Percentiles rank a stretch among this genome's conserved stretches.
phyloP scores from a whole-genome alignment of 2,888 invertebrate genomes.

The Eupithecia inturbata region DNA sequence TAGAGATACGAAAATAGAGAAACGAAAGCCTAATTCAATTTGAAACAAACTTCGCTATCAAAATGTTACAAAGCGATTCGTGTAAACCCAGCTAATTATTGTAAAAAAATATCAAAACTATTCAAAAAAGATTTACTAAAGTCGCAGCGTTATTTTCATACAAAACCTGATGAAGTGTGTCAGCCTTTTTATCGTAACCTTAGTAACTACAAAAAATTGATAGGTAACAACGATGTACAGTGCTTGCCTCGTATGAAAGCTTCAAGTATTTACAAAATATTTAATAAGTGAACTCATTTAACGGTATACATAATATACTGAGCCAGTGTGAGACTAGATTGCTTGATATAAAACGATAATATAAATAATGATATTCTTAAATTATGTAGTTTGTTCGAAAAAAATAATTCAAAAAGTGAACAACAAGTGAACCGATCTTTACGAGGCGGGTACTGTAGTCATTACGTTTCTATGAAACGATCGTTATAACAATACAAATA shows the following conservation, averaged over 20 bases:
- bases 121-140: conserved; percentile 52
- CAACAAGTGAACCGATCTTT: not conserved
- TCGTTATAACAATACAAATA: conserved; percentile 74
- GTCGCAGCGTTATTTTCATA: conserved; percentile 61
- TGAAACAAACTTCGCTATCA: not conserved
- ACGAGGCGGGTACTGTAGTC: conserved; percentile 41
- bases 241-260: conserved; percentile 19
- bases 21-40: not conserved
- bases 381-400: not conserved
- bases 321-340: not conserved
- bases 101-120: conserved; percentile 47
- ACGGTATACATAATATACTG: not conserved
- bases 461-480: conserved; percentile 83
- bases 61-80: not conserved
- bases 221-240: conserved; percentile 75
- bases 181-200: conserved; percentile 79
- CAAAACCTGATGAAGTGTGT: conserved; percentile 73
- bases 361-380: not conserved
- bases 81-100: conserved; percentile 27
- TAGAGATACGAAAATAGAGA: too few species aligned
- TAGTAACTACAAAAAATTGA: conserved; percentile 79
- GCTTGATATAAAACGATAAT: not conserved
- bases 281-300: not conserved
- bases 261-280: not conserved
- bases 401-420: not conserved